Percentiles rank a stretch among this genome's conserved stretches.
These are phyloP conservation scores for Clarias fuscus DNA, from an alignment of 2,797 vertebrate genomes.

Conservation along the genomic window DNA sequence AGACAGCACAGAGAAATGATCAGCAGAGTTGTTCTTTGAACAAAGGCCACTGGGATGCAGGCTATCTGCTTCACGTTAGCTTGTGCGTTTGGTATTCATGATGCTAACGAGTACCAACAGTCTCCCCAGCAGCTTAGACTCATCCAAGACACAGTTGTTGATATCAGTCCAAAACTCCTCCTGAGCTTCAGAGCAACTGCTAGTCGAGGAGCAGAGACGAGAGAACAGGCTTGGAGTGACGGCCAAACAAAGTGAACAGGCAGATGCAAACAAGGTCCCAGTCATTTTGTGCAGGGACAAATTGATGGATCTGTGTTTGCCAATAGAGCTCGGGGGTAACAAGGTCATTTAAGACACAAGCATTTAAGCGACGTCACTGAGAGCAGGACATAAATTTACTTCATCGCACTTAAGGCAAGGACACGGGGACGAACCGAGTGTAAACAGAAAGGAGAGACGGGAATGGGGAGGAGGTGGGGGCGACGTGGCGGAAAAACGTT, in stretches of 20 bases:
- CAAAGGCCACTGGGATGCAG: not conserved
- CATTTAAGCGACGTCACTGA: constrained; percentile 53
- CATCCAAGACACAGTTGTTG: not conserved
- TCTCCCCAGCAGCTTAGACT: constrained; percentile 6
- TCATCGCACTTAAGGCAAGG: constrained; percentile 70
- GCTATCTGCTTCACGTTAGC: not conserved
- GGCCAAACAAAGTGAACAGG: not conserved
- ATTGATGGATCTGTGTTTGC: constrained; percentile 39
- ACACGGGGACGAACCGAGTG: constrained; percentile 60
- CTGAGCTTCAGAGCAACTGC: not conserved
- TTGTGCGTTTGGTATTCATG: constrained; percentile 46
- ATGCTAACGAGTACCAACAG: constrained; percentile 65
- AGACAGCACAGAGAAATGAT: not conserved
- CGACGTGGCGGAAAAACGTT: too few species aligned
- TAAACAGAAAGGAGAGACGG: not conserved
- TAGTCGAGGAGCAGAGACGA: too few species aligned
- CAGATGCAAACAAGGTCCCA: not conserved
- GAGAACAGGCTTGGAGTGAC: constrained; percentile 40
- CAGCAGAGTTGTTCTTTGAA: not conserved
- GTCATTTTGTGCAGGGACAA: constrained; percentile 6
- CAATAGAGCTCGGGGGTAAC: constrained; percentile 44
- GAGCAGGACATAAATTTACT: constrained; percentile 68
- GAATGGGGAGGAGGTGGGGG: too few species aligned
- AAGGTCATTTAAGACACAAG: constrained; percentile 68
- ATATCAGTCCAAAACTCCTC: not conserved